phyloP scores from a whole-genome alignment of 23 tunicate genomes.

The Trididemnum nubilum region DNA sequence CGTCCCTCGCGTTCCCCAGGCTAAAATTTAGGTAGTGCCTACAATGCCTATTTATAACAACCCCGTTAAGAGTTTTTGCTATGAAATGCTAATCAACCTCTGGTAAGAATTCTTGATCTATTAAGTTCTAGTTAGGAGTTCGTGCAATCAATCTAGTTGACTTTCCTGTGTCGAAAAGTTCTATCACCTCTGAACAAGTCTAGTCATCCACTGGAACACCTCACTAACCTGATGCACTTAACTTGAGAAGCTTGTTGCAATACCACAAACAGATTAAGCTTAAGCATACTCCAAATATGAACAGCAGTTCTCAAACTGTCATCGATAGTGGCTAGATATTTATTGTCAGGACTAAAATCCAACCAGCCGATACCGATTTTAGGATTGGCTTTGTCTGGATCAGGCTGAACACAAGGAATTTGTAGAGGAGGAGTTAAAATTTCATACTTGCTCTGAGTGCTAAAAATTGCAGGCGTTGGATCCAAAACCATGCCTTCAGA shows the following conservation, averaged over 20 bases:
- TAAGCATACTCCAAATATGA: slow-evolving; percentile 85
- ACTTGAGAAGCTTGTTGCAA: slow-evolving; percentile 66
- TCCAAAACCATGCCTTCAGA: background rate
- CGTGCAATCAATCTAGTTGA: too few relatives aligned
- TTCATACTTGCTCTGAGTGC: slow-evolving; percentile 90
- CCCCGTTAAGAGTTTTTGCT: too few relatives aligned
- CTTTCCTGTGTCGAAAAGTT: too few relatives aligned
- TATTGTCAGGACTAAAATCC: slow-evolving; percentile 89
- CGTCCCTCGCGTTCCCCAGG: too few relatives aligned
- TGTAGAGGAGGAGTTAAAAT: slow-evolving; percentile 47
- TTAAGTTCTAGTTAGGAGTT: too few relatives aligned
- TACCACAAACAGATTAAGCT: slow-evolving; percentile 65
- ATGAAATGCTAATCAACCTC: too few relatives aligned
- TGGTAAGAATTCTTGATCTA: too few relatives aligned
- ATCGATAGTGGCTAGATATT: slow-evolving; percentile 85
- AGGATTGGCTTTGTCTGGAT: slow-evolving; percentile 81
- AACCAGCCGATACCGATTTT: slow-evolving; percentile 91
- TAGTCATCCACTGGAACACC: background rate
- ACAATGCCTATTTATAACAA: too few relatives aligned
- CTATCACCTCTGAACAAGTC: too few relatives aligned
- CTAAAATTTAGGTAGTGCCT: too few relatives aligned
- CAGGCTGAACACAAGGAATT: slow-evolving; percentile 66
- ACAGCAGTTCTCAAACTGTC: slow-evolving; percentile 86
- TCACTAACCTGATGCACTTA: slow-evolving; percentile 58
- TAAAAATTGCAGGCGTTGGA: slow-evolving; percentile 51